Evolutionary conservation across 64 coral and sea anemone genomes (phyloP).

Genomic region (Stichodactyla helianthus): DNA sequence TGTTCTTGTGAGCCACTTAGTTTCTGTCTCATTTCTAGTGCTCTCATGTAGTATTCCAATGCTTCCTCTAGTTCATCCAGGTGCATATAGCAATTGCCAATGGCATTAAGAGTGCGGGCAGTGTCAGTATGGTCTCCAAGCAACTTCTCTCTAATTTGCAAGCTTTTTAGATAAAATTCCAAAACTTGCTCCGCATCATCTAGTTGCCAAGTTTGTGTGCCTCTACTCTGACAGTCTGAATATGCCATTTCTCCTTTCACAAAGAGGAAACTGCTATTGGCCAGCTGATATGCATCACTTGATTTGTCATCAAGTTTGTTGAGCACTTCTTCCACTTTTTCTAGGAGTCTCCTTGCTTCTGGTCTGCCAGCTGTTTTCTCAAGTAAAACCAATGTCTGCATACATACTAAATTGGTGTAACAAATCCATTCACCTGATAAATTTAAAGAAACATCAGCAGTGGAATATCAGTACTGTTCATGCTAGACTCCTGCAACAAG

Average conservation of each 20-base stretch:
- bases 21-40: constrained; percentile 28
- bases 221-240: background rate
- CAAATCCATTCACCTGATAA: background rate
- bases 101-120: constrained; percentile 32
- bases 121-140: constrained; percentile 39
- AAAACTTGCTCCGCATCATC: background rate
- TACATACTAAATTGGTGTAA: constrained; percentile 12
- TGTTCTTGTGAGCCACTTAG: constrained; percentile 31
- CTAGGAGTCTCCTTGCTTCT: constrained; percentile 4
- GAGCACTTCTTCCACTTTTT: background rate
- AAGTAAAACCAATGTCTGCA: constrained; percentile 8
- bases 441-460: background rate
- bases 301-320: background rate
- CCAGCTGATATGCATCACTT: background rate
- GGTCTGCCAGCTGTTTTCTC: constrained; percentile 16
- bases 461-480: no score
- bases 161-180: background rate
- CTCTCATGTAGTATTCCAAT: constrained; percentile 22
- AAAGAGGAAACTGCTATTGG: constrained; percentile 12
- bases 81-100: constrained; percentile 39
- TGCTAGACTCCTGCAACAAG: no score
- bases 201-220: background rate
- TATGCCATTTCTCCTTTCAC: constrained; percentile 34
- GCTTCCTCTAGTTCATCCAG: background rate
- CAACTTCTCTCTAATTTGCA: constrained; percentile 26